These are phyloP conservation scores for Spea hammondii DNA, from an alignment of 2,797 vertebrate species.

Conservation along the genomic window DNA sequence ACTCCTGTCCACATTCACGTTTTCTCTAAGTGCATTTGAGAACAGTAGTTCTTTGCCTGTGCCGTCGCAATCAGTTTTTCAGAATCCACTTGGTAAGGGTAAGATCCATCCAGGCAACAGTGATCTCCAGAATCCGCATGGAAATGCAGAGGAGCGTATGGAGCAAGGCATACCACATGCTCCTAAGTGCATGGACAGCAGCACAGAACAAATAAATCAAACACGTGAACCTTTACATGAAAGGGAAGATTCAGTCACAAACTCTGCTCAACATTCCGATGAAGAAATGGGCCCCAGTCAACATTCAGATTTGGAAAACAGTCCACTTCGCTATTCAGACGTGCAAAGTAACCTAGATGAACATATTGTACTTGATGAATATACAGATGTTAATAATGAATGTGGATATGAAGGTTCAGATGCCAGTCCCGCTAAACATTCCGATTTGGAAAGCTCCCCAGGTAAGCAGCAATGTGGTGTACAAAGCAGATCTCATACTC, in stretches of 20 bases:
- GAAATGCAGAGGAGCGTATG: not conserved
- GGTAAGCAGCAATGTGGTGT: not conserved
- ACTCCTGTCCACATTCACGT: conserved; percentile 12
- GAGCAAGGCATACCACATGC: not conserved
- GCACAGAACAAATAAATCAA: not conserved
- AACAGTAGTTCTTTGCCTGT: not conserved
- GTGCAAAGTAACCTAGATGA: not conserved
- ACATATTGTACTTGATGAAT: not conserved
- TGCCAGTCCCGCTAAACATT: not conserved
- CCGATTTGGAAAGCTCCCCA: not conserved
- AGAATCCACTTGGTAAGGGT: not conserved
- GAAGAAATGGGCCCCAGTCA: not conserved
- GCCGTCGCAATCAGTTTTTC: not conserved
- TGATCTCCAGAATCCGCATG: not conserved
- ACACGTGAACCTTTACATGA: not conserved
- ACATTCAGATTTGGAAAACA: conserved; percentile 2
- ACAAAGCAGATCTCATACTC: not conserved
- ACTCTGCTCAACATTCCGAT: not conserved
- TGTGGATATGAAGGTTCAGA: not conserved
- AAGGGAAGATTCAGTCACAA: not conserved
- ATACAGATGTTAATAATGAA: not conserved
- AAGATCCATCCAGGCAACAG: not conserved
- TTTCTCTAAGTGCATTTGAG: conserved; percentile 13
- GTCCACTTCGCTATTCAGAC: not conserved
- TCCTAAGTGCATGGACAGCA: not conserved